phyloP scores from a whole-genome alignment of 2,797 vertebrate species.

The Coccyzus lansbergi region DNA sequence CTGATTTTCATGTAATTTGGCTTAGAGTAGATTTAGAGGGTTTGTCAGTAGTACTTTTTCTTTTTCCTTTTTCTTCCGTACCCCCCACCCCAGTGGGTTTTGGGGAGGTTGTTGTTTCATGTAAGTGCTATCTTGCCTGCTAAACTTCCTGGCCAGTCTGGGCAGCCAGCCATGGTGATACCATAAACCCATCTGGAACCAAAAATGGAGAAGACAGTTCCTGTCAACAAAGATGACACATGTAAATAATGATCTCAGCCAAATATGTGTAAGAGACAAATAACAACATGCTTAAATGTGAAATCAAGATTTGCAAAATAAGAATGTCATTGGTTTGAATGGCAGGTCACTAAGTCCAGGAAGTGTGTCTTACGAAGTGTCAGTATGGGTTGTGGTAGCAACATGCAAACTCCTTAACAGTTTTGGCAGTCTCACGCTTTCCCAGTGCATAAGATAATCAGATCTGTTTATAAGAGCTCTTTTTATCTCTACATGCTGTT shows the following conservation, averaged over 20 bases:
- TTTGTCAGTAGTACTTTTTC: neutral
- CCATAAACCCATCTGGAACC: conserved; percentile 29
- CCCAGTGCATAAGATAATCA: neutral
- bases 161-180: neutral
- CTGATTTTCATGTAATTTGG: neutral
- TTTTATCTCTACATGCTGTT: neutral
- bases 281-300: neutral
- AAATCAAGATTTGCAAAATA: neutral
- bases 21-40: neutral
- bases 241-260: neutral
- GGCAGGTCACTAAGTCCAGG: neutral
- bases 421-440: neutral
- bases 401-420: neutral
- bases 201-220: conserved; percentile 2
- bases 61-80: too few relatives aligned
- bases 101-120: neutral
- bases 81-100: too few relatives aligned
- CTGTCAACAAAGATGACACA: neutral
- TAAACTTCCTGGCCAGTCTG: neutral
- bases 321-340: neutral
- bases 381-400: neutral
- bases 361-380: neutral
- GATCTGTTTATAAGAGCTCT: neutral
- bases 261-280: neutral
- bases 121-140: neutral